phyloP scores from a whole-genome alignment of 2,113 vertebrate genomes.

The Hyla sarda region DNA sequence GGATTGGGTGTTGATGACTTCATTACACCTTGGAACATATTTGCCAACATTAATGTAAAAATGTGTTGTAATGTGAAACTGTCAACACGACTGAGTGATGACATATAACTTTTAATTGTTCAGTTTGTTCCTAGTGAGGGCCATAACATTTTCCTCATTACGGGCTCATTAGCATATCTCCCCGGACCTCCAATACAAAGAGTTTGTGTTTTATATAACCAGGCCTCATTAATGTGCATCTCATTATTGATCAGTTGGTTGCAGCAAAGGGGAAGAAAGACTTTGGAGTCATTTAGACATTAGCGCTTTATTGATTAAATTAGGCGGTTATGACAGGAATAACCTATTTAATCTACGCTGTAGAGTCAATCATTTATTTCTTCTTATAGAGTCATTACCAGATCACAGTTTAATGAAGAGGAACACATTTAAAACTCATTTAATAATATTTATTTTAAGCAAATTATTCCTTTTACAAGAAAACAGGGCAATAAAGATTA shows the following conservation, averaged over 20 bases:
- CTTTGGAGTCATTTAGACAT: slow-evolving; percentile 27
- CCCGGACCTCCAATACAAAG: background rate
- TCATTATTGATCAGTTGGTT: slow-evolving; percentile 50
- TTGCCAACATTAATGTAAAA: slow-evolving; percentile 19
- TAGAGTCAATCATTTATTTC: slow-evolving; percentile 34
- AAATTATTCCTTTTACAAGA: slow-evolving; percentile 31
- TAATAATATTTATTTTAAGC: slow-evolving; percentile 32
- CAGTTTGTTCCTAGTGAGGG: background rate
- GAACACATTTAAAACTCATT: slow-evolving; percentile 49
- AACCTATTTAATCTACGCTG: slow-evolving; percentile 22
- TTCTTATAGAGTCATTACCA: slow-evolving; percentile 12
- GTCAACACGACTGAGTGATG: background rate
- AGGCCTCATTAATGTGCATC: slow-evolving; percentile 27
- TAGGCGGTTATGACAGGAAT: background rate
- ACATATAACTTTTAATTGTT: background rate
- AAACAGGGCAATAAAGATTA: background rate
- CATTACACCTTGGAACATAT: slow-evolving; percentile 9
- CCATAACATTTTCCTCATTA: slow-evolving; percentile 22
- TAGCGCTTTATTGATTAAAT: slow-evolving; percentile 46
- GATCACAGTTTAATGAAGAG: slow-evolving; percentile 43
- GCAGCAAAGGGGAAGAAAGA: slow-evolving; percentile 9
- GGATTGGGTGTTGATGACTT: background rate
- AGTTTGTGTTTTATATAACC: background rate
- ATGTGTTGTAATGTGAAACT: background rate
- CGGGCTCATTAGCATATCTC: slow-evolving; percentile 4